Base-by-base conservation (phyloP, 2,888 invertebrate genomes). In the Nymphalis urticae region DNA sequence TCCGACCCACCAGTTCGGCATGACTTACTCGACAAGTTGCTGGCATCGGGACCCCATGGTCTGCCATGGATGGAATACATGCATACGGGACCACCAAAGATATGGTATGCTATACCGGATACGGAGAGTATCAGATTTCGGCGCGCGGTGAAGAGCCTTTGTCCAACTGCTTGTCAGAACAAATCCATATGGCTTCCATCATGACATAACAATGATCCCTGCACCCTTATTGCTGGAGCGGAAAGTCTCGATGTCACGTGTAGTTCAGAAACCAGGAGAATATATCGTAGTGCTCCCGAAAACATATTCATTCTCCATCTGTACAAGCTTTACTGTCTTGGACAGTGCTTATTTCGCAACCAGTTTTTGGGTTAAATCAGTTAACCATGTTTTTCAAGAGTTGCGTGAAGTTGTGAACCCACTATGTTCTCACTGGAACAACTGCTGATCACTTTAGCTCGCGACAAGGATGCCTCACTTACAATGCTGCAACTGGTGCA, bases 311-410 rank as follows among this genome's bases (percentile, higher is more conserved):
- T 96, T 97, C 0, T 97, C 97, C 54, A 94, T 98, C 71, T 96
- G 96, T 74, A 97, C 97, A 0, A 98, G 98, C 0, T 98, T 97
- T 82, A 95, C 96, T 0, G 95, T 98, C 0, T 97, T 98, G 0
- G 98, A 99, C 83, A 98, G 98, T 80, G 97, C 97, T 0, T 98
- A 98, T 84, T 98, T 97, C 80, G 98, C 98, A 0, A 95, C 96
- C 9, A 92, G 94, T 1, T 94, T 95, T 0, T 98, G 98, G 97
- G 89, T 98, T 0, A 92, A 94, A 62, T 92, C 94, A 3, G 96
- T 97, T 0, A 94, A 95, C 75, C 91, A 94, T 78, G 95, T 96
- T 27, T 97, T 97, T 79, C 93, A 95, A 87, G 96, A 96, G 78
- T 94, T 98, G 69, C 94, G 95, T 69, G 95, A 51, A 97, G 97